These are phyloP conservation scores for Drosophila orena DNA, from an alignment of 1,140 invertebrate species.

Conservation along the genomic window DNA sequence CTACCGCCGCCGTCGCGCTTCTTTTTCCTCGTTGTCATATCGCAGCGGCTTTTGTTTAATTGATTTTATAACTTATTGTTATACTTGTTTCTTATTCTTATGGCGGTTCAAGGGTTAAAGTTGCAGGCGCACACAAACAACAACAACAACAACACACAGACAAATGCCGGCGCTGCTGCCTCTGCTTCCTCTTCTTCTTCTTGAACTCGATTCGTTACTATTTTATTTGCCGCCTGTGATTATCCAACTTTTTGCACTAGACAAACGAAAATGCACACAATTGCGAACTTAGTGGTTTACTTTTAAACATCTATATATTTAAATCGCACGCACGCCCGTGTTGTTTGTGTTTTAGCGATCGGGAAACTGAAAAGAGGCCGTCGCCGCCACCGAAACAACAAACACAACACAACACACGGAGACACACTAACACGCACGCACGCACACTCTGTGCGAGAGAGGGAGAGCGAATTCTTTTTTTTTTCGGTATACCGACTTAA, in stretches of 20 bases:
- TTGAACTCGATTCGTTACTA: constrained; percentile 8
- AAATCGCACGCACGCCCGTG: constrained; percentile 26
- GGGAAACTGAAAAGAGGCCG: constrained; percentile 13
- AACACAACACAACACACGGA: constrained; percentile 32
- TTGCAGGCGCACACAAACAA: constrained; percentile 34
- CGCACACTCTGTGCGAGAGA: constrained; percentile 1
- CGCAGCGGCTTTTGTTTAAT: constrained; percentile 9
- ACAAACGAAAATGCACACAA: constrained; percentile 49
- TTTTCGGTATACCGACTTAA: constrained; percentile 9
- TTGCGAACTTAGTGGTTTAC: constrained; percentile 19
- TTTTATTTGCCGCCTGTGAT: constrained; percentile 25
- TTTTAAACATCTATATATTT: constrained; percentile 12
- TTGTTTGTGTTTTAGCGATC: constrained; percentile 35
- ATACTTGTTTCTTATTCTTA: constrained; percentile 7
- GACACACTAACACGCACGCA: not conserved
- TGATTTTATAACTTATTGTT: constrained; percentile 5
- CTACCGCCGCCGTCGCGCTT: constrained; percentile 89
- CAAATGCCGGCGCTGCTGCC: constrained; percentile 58
- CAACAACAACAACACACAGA: constrained; percentile 49
- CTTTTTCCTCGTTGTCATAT: constrained; percentile 91
- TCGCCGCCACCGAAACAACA: constrained; percentile 23
- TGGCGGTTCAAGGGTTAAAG: constrained; percentile 22
- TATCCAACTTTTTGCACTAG: constrained; percentile 49
- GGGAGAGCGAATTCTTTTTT: constrained; percentile 9
- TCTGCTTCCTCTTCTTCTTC: constrained; percentile 11